Conservation (phyloP, 1,140 invertebrate species). For the Dendrolimus kikuchii region DNA sequence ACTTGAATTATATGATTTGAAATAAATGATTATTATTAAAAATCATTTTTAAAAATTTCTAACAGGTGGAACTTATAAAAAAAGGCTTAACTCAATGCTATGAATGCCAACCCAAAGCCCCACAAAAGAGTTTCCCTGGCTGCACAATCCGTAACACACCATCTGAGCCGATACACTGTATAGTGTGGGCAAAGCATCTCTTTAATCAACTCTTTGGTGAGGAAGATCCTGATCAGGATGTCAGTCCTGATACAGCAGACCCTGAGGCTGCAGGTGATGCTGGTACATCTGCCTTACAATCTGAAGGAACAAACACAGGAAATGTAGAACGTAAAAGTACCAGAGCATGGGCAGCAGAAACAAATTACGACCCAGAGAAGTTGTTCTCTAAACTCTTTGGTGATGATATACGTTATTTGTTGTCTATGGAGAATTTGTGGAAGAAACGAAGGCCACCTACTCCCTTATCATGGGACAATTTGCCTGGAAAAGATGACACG, state of each 20-base stretch:
- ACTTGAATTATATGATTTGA: too few relatives aligned
- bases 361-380: conserved; percentile 88
- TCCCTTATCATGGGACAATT: conserved; percentile 82
- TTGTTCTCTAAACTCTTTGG: conserved; percentile 93
- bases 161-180: conserved; percentile 99
- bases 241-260: conserved; percentile 97
- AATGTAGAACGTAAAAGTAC: conserved; percentile 90
- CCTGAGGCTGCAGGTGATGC: conserved; percentile 81
- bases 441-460: conserved; percentile 86
- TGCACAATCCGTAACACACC: conserved; percentile 99
- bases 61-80: conserved; percentile 89
- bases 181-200: conserved; percentile 99
- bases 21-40: too few relatives aligned
- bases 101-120: conserved; percentile 94
- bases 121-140: conserved; percentile 95
- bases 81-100: conserved; percentile 96
- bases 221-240: conserved; percentile 96
- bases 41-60: neutral
- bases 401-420: conserved; percentile 96
- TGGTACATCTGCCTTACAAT: conserved; percentile 53
- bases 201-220: conserved; percentile 99
- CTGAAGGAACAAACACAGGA: conserved; percentile 66
- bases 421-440: conserved; percentile 97
- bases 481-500: conserved; percentile 74
- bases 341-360: conserved; percentile 88